Conservation (phyloP, 2,888 invertebrate genomes). For the Agriopis aurantiaria region DNA sequence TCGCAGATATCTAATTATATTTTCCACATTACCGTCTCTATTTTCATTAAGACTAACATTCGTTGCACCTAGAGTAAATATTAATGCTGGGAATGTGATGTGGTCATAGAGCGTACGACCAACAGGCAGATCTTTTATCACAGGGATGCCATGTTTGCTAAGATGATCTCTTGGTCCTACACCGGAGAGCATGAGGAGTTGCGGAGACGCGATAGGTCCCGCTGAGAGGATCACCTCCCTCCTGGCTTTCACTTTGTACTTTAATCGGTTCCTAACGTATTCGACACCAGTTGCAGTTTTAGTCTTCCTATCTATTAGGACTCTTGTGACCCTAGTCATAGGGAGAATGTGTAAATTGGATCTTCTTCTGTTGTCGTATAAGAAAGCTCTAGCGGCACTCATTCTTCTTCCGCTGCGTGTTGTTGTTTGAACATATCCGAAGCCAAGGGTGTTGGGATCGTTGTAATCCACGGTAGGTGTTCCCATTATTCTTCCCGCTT, state of each 20-base stretch:
- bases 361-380: slow-evolving; percentile 82
- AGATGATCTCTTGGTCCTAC: slow-evolving; percentile 88
- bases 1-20: slow-evolving; percentile 60
- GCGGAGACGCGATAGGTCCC: slow-evolving; percentile 93
- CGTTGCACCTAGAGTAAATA: slow-evolving; percentile 85
- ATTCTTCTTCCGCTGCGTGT: slow-evolving; percentile 86
- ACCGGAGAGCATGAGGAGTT: slow-evolving; percentile 93
- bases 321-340: slow-evolving; percentile 81
- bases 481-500: slow-evolving; percentile 88
- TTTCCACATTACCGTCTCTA: slow-evolving; percentile 52
- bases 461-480: slow-evolving; percentile 89
- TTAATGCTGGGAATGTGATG: slow-evolving; percentile 88
- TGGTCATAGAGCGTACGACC: slow-evolving; percentile 89
- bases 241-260: slow-evolving; percentile 80
- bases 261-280: slow-evolving; percentile 75
- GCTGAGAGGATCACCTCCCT: slow-evolving; percentile 91
- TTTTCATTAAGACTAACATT: slow-evolving; percentile 61
- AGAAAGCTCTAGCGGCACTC: slow-evolving; percentile 87
- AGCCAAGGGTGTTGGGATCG: slow-evolving; percentile 84
- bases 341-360: slow-evolving; percentile 87
- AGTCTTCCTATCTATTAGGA: slow-evolving; percentile 81
- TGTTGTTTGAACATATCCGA: slow-evolving; percentile 88
- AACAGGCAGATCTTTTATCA: slow-evolving; percentile 87
- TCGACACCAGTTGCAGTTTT: slow-evolving; percentile 85
- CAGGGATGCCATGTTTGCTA: slow-evolving; percentile 79